Evolutionary conservation across 2,113 vertebrate genomes (phyloP).

Genomic region (Oncorhynchus keta): DNA sequence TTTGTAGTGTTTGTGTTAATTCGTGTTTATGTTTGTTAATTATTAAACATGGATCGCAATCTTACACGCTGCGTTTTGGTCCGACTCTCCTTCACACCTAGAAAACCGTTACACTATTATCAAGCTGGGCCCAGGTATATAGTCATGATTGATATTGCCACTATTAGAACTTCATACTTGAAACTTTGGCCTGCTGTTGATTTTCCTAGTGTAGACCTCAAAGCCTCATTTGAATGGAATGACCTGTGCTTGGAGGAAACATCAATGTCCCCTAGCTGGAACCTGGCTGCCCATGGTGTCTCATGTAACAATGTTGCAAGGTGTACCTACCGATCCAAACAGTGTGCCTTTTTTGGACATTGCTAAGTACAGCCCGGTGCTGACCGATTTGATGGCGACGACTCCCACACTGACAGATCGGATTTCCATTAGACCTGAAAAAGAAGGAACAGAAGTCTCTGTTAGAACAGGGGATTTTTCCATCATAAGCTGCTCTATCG

Average conservation of each 20-base stretch:
- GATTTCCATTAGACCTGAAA: slow-evolving; percentile 89
- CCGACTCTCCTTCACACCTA: too few species aligned
- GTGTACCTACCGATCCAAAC: slow-evolving; percentile 88
- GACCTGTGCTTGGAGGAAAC: slow-evolving; percentile 28
- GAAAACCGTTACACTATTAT: slow-evolving; percentile 7
- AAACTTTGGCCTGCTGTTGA: slow-evolving; percentile 33
- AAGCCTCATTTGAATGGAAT: slow-evolving; percentile 22
- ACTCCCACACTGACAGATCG: slow-evolving; percentile 88
- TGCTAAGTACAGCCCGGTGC: slow-evolving; percentile 90
- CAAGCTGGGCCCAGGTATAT: slow-evolving; percentile 54
- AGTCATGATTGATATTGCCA: slow-evolving; percentile 51
- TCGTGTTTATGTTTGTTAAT: too few species aligned
- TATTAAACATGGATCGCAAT: too few species aligned
- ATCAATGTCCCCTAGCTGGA: slow-evolving; percentile 27
- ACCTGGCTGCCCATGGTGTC: background rate
- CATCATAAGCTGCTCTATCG: slow-evolving; percentile 60
- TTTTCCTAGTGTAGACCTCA: slow-evolving; percentile 36
- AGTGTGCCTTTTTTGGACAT: slow-evolving; percentile 89
- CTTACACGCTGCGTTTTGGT: too few species aligned
- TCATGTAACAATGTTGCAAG: slow-evolving; percentile 42
- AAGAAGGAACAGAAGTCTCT: slow-evolving; percentile 56
- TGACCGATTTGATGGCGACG: slow-evolving; percentile 88
- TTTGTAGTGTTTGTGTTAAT: too few species aligned
- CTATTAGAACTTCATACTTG: too few species aligned
- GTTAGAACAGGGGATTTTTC: slow-evolving; percentile 63